Evolutionary conservation across 35 echinoderm and acorn worm genomes (phyloP), one percentile per base, ranked within the genome.

Genomic region (Stichopus chloronotus): DNA sequence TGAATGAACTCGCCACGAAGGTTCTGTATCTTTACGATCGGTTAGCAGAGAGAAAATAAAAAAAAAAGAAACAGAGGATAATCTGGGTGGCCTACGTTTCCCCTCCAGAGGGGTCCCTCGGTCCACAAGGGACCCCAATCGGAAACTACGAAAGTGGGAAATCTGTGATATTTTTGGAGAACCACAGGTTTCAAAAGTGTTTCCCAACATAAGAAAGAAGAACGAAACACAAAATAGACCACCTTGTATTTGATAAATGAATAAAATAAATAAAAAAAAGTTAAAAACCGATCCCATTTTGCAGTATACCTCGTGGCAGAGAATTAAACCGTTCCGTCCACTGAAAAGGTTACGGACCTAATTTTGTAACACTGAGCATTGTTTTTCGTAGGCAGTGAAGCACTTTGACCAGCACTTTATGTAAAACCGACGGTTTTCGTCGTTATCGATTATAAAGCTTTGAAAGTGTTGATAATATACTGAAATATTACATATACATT

Each of bases 11-110:
- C 22, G 19, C 7, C 69, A 14, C 22, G 22, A 74, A 74, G 19
- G 69, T 74, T 74, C 69, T 20, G 13, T 74, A 20, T 74, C 19
- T 74, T 74, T 74, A 74, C 69, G 69, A 74, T 74, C 22, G 69
- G 69, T 74, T 74, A 74, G 22, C 69, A 74, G 69, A 74, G 30
- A 43, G 30, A 43, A 43, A 43, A 43, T 43, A 43, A 43, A 43
- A 43, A 43, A 43, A 43, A 43, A 43, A 43, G 30, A 43, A 43
- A 43, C 30, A 43, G 30, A 43, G 30, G 30, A 43, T 43, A 43
- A 43, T 20, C 54, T 85, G 82, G 82, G 82, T 85, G 82, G 82
- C 82, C 57, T 85, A n/a, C 13, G 82, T 58, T 43, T 43, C 82
- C 82, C 82, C 82, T 24, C 19, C 30, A 43, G 82, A 85, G 82